These are phyloP conservation scores for Andrena marginata DNA, from an alignment of 2,888 invertebrate genomes.

Conservation along the genomic window DNA sequence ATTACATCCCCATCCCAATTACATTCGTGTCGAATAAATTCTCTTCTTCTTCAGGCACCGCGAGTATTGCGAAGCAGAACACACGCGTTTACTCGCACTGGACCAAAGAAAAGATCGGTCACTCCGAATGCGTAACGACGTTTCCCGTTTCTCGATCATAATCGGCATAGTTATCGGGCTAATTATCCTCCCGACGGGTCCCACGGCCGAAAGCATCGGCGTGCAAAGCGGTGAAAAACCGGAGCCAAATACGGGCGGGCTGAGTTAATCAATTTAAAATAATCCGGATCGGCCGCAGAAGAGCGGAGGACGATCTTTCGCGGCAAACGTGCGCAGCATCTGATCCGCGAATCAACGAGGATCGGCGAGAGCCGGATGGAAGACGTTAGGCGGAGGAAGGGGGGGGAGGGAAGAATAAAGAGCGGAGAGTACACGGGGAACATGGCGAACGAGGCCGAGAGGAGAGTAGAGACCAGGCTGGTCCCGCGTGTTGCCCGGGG, in stretches of 20 bases:
- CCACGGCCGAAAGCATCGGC: not conserved
- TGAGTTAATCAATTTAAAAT: slow-evolving; percentile 48
- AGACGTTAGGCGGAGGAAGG: slow-evolving; percentile 9
- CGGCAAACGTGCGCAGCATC: slow-evolving; percentile 55
- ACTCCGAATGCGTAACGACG: slow-evolving; percentile 9
- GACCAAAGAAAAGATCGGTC: not conserved
- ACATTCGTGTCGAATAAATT: too few relatives aligned
- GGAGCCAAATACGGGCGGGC: slow-evolving; percentile 15
- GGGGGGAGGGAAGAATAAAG: slow-evolving; percentile 50
- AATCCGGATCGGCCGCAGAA: slow-evolving; percentile 43
- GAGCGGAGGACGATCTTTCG: slow-evolving; percentile 38
- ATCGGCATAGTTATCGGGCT: slow-evolving; percentile 1
- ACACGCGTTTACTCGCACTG: too few relatives aligned
- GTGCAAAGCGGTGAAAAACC: slow-evolving; percentile 15
- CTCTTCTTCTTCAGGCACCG: too few relatives aligned
- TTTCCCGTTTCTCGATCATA: not conserved
- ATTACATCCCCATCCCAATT: too few relatives aligned
- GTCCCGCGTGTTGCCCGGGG: slow-evolving; percentile 83
- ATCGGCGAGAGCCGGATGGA: slow-evolving; percentile 70
- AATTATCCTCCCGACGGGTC: slow-evolving; percentile 2
- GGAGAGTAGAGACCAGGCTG: slow-evolving; percentile 74
- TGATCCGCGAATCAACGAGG: slow-evolving; percentile 70
- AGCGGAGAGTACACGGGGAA: slow-evolving; percentile 63
- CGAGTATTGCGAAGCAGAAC: too few relatives aligned
- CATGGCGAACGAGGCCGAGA: slow-evolving; percentile 68